phyloP scores from a whole-genome alignment of 2,888 invertebrate genomes.

The Coremacera marginata region DNA sequence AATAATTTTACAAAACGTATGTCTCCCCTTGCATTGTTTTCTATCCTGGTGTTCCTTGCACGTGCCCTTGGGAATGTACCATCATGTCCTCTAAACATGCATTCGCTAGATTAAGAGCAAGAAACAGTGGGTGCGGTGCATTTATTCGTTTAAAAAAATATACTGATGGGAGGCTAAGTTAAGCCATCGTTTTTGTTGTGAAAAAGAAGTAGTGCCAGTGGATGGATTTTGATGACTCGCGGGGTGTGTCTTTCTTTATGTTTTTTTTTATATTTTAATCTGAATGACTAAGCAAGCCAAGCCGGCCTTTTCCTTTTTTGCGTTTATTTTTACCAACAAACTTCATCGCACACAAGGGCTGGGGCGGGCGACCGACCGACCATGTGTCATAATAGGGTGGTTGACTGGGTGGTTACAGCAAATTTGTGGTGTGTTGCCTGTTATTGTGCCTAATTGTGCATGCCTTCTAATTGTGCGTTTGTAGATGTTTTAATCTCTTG shows the following conservation, averaged over 20 bases:
- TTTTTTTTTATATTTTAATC: not conserved
- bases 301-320: not conserved
- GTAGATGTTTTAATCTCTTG: not conserved
- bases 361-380: not conserved
- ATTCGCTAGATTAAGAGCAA: not conserved
- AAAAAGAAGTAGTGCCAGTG: conserved; percentile 22
- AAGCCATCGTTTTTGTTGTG: not conserved
- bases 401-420: not conserved
- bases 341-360: not conserved
- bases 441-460: conserved; percentile 18
- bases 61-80: conserved; percentile 18
- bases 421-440: conserved; percentile 6
- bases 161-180: conserved; percentile 2
- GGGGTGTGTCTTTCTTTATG: conserved; percentile 22
- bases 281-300: conserved; percentile 2
- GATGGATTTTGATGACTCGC: conserved; percentile 14
- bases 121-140: not conserved
- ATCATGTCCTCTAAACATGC: not conserved
- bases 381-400: not conserved
- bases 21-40: not conserved
- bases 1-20: not conserved
- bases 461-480: not conserved
- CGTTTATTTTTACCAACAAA: not conserved
- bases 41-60: not conserved
- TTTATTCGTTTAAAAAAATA: conserved; percentile 31